Base-by-base conservation (phyloP, 2,113 vertebrate genomes). In the Rana temporaria region DNA sequence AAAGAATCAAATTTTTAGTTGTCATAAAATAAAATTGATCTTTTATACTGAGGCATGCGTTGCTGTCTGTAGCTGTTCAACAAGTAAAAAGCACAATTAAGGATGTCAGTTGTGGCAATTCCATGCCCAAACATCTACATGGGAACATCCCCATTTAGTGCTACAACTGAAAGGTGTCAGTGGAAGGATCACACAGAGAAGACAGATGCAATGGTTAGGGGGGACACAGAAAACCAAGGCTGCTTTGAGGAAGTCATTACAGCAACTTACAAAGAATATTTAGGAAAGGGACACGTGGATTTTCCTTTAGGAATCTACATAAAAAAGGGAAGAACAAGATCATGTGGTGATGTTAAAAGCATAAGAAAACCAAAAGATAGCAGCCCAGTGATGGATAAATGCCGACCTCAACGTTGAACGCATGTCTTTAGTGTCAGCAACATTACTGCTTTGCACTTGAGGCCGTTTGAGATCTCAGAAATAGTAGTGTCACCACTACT, bases 271-370 rank as follows among this genome's bases (percentile, higher is more conserved):
- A 97, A 97, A 95, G 93, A 94, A 95, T 92, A 94, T 93, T 93
- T 95, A 96, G 93, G 94, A 93, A 96, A 96, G 90, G 92, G 94
- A 95, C 93, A 93, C 91, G 91, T 94, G 91, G 86, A 88, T 91
- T 95, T 93, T 93, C 95, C 94, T 95, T 97, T 98, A 98, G 95
- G 96, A 97, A 95, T 97, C 96, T 97, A 95, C 86, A 96, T 85
- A 93, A 90, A 88, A 95, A 89, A 93, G 93, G 86, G 91, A 86
- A 92, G 93, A 91, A 91, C 81, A 94, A 89, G 88, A 93, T 94
- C 91, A 92, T 88, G 89, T 91, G 90, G 86, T 86, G 87, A 90
- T 84, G 85, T 87, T 86, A 89, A 87, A 86, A 85, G 87, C 1
- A 2, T 86, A 88, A 86, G 11, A 19, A 26, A 60, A 90, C 86